Base-by-base conservation (phyloP, 2,888 invertebrate genomes). In the Linnaemya tessellans region DNA sequence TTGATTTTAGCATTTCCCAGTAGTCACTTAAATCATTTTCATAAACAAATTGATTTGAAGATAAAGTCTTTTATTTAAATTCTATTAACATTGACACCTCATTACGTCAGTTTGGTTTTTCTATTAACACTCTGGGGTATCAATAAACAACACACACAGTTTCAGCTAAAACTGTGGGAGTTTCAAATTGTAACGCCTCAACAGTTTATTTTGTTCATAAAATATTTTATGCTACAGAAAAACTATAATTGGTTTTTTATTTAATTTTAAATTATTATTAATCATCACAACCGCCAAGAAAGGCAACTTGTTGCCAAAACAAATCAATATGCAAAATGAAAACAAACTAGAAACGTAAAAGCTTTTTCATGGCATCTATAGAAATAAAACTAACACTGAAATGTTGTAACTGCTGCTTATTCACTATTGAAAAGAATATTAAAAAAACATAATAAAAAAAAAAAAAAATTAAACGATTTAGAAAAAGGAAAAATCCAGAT, bases 361-460 rank as follows among this genome's bases (percentile, higher is more conserved):
- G 20, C 20, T 70, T 62, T 79, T 15, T 43, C 20, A 60, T 20
- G 20, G 25, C 15, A 68, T 7, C 15, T 41, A 54, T 30, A 43
- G 67, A 30, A 43, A 43, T 43, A 41, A 67, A 51, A 73, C n/a
- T 67, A 60, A 15, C 49, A 49, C 20, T 43, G 20, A 25, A 22
- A 20, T 13, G 11, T 43, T 46, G 7, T 46, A 56, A 30, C n/a
- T 35, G 18, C 22, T 46, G 41, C 25, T 65, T 35, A 30, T 46
- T 35, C 13, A 8, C 13, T 43, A 8, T 67, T 77, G 25, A 20
- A 15, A 60, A 58, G n/a, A 64, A 18, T 77, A 30, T n/a, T 65
- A 49, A 84, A 87, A 89, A 88, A 51, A 51, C 18, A 30, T 13
- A 89, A 89, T 89, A 89, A 68, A 60, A 43, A 65, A 65, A 30